A percentile compares a stretch with the other conserved stretches of the same genome.
Evolutionary conservation across 2,888 invertebrate species (phyloP).

Genomic region (Rhimphoctona megacephalus): DNA sequence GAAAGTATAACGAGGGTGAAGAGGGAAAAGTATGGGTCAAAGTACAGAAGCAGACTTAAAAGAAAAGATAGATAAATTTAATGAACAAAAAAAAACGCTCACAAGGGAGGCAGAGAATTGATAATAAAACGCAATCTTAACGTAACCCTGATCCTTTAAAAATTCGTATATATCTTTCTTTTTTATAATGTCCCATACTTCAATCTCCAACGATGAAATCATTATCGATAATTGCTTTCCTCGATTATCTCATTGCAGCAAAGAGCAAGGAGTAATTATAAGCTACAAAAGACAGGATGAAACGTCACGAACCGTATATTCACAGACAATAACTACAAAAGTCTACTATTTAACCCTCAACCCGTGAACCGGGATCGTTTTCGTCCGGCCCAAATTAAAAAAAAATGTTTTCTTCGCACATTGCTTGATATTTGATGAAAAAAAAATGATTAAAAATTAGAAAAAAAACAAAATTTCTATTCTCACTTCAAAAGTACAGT

Average conservation of each 20-base stretch:
- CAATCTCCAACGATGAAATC: constrained; percentile 67
- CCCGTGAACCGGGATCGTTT: no score
- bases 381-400: no score
- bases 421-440: no score
- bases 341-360: not conserved
- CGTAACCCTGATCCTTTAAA: constrained; percentile 72
- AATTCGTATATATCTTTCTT: constrained; percentile 65
- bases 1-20: constrained; percentile 40
- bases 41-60: constrained; percentile 32
- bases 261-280: constrained; percentile 22
- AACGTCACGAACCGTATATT: constrained; percentile 2
- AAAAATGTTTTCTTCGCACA: no score
- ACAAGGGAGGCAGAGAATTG: constrained; percentile 45
- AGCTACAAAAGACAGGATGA: not conserved
- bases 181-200: constrained; percentile 52
- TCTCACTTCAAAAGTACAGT: no score
- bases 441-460: no score
- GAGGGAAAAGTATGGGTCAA: constrained; percentile 42
- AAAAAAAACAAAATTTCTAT: no score
- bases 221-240: constrained; percentile 83
- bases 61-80: constrained; percentile 39
- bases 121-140: constrained; percentile 65
- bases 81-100: constrained; percentile 47
- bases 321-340: not conserved
- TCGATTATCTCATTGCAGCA: constrained; percentile 74